Conservation (phyloP, 1,140 invertebrate species). For the Charaxes varanes region DNA sequence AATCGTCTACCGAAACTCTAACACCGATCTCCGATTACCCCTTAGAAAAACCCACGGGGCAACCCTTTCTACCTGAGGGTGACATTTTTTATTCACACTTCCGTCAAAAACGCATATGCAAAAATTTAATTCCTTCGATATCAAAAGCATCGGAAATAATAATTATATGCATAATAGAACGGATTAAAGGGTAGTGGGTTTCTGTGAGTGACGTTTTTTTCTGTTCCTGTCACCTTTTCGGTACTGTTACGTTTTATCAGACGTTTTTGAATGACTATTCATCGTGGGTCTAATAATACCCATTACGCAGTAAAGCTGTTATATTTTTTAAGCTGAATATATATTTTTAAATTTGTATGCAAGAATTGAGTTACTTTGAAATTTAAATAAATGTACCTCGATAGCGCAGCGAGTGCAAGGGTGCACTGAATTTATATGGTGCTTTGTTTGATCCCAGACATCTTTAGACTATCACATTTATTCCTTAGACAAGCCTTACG, state of each 20-base stretch:
- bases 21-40: conserved; percentile 57
- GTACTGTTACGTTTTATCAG: conserved; percentile 41
- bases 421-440: no score
- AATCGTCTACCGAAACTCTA: conserved; percentile 47
- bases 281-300: conserved; percentile 50
- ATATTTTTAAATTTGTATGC: no score
- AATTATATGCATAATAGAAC: conserved; percentile 72
- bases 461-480: no score
- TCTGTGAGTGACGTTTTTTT: conserved; percentile 58
- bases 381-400: no score
- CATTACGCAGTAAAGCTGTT: conserved; percentile 43
- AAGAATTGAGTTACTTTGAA: no score
- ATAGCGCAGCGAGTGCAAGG: no score
- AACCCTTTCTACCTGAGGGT: conserved; percentile 67
- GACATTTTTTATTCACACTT: conserved; percentile 72
- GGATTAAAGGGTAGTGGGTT: conserved; percentile 60
- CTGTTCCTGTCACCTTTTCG: conserved; percentile 63
- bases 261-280: conserved; percentile 35
- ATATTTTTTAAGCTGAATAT: conserved; percentile 14
- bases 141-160: conserved; percentile 65
- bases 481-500: no score
- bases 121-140: conserved; percentile 70
- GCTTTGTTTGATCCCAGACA: no score
- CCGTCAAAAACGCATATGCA: conserved; percentile 65
- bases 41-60: conserved; percentile 53